These are phyloP conservation scores for Manduca sexta DNA, from an alignment of 1,140 invertebrate genomes.

Conservation along the genomic window DNA sequence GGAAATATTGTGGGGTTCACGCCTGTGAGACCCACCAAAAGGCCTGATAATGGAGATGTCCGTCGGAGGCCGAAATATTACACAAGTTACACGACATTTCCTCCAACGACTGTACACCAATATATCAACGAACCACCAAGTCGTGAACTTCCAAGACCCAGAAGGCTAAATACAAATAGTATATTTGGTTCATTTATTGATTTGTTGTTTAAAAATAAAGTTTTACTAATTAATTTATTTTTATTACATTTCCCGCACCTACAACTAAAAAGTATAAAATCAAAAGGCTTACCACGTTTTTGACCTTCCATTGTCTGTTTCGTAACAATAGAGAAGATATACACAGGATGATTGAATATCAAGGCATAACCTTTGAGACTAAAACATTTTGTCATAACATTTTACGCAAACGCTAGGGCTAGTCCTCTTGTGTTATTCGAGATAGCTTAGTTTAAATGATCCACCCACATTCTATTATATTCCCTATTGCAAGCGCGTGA, in stretches of 20 bases:
- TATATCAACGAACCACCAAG: conserved; percentile 13
- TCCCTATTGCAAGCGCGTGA: conserved; percentile 41
- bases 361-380: conserved; percentile 18
- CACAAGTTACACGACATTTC: background rate
- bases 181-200: conserved; percentile 48
- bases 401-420: background rate
- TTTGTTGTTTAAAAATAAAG: conserved; percentile 43
- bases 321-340: conserved; percentile 1
- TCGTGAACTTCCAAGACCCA: conserved; percentile 12
- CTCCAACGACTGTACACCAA: conserved; percentile 6
- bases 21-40: conserved; percentile 28
- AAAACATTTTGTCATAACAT: conserved; percentile 1
- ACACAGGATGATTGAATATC: conserved; percentile 19
- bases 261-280: background rate
- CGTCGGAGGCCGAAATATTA: background rate
- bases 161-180: conserved; percentile 14
- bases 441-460: no score
- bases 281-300: background rate
- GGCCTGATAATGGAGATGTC: conserved; percentile 9
- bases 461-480: background rate
- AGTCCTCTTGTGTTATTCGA: background rate
- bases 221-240: conserved; percentile 7
- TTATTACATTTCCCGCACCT: background rate
- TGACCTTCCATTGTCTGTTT: conserved; percentile 10
- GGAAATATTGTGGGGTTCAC: conserved; percentile 39